phyloP scores from a whole-genome alignment of 2,797 vertebrate genomes.

The Rhinoraja longicauda region DNA sequence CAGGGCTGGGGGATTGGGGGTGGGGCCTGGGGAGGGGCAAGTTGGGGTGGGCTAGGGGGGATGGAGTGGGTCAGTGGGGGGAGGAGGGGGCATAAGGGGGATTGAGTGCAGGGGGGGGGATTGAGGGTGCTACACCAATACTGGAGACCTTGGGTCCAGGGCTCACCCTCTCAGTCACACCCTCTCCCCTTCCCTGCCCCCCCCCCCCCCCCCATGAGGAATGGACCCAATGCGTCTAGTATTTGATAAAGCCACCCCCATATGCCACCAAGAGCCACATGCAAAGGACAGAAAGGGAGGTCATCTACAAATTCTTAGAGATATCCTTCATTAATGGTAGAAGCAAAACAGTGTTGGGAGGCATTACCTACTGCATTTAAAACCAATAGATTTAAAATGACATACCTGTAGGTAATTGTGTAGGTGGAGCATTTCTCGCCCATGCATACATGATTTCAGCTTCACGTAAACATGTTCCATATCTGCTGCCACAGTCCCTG shows the following conservation, averaged over 20 bases:
- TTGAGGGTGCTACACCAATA: too few relatives aligned
- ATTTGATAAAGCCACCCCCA: background rate
- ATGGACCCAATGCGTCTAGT: too few relatives aligned
- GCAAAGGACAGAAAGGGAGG: background rate
- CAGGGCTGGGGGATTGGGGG: too few relatives aligned
- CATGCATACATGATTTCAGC: slow-evolving; percentile 90
- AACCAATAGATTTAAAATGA: background rate
- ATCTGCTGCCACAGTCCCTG: slow-evolving; percentile 82
- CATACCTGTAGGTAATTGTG: slow-evolving; percentile 44
- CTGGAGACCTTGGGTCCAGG: too few relatives aligned
- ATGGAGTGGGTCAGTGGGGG: too few relatives aligned
- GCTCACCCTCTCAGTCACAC: too few relatives aligned
- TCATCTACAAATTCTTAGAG: background rate
- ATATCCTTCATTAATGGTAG: background rate
- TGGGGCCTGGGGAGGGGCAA: too few relatives aligned
- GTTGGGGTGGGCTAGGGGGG: too few relatives aligned
- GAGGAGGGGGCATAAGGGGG: too few relatives aligned
- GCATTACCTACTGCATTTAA: background rate
- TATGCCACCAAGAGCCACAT: background rate
- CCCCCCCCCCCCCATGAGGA: too few relatives aligned
- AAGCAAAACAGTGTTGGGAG: background rate
- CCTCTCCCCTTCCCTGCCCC: too few relatives aligned
- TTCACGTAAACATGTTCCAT: slow-evolving; percentile 77
- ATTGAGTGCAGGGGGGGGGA: too few relatives aligned
- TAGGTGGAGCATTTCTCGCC: slow-evolving; percentile 88